Evolutionary conservation across 1,140 invertebrate species (phyloP), one percentile per base, ranked within the genome.

Genomic region (Brachionus angularis): DNA sequence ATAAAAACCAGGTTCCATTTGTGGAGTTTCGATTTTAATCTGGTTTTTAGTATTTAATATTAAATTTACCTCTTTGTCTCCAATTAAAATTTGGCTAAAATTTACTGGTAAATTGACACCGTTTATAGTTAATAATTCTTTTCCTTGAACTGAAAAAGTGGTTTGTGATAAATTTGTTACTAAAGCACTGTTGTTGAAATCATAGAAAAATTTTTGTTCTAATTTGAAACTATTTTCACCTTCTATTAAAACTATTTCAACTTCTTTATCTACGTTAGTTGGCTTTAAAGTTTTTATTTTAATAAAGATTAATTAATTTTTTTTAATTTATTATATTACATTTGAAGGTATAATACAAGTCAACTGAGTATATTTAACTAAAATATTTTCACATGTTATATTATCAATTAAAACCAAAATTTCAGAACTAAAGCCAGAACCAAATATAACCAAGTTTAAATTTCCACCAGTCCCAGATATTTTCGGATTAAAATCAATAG

Each of bases 91-190:
- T 14, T 3, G 16, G 3, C 14, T 14, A 10, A 14, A 39, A n/a
- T n/a, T n/a, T n/a, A n/a, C n/a, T 53, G 46, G 8, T 44, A 77
- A 76, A 21, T 74, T 73, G 12, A 64, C 70, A 25, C 76, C 76
- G 10, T 36, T 47, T 18, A 77, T 75, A 1, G 73, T 74, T 14
- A 77, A 27, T 27, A 29, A 36, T 7, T 47, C 71, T 23, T 74
- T 75, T 44, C 75, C 76, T 76, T 42, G 10, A 42, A 42, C 39
- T 42, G 39, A 42, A 42, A 49, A 12, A 14, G 71, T 71, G 50
- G 27, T 70, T 5, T 10, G 47, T 10, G 2, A 10, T 3, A 16
- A 3, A 3, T 7, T 10, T 50, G 27, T n/a, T 3, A 50, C 16
- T 50, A 18, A 50, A 16, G 34, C 55, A 33, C 52, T 29, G 8